phyloP scores from a whole-genome alignment of 2,113 vertebrate species.

The Solea senegalensis region DNA sequence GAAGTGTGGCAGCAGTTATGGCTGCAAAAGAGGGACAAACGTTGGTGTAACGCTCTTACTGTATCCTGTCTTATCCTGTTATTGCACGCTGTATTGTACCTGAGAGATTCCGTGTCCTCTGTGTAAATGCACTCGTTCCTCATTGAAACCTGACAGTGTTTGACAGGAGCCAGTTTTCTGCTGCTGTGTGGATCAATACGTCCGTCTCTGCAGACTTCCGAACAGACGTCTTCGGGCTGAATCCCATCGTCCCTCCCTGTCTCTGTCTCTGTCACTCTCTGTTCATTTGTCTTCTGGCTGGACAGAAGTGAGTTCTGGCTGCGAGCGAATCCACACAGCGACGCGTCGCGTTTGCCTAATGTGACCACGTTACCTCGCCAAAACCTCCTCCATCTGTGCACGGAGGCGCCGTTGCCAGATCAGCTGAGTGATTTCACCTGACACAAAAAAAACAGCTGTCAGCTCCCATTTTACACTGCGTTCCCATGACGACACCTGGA shows the following conservation, averaged over 20 bases:
- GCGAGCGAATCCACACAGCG: slow-evolving; percentile 39
- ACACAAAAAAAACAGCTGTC: slow-evolving; percentile 80
- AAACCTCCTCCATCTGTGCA: slow-evolving; percentile 77
- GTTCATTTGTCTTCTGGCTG: not conserved
- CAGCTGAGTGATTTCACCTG: slow-evolving; percentile 70
- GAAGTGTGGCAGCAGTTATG: no score
- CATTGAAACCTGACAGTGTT: not conserved
- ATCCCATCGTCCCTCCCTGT: not conserved
- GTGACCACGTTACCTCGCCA: slow-evolving; percentile 64
- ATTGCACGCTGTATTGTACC: no score
- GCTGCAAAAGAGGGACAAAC: no score
- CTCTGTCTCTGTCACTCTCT: not conserved
- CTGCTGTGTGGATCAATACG: not conserved
- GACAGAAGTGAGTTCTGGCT: slow-evolving; percentile 21
- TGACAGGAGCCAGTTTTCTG: not conserved
- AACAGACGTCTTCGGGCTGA: not conserved
- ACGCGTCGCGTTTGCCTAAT: slow-evolving; percentile 63
- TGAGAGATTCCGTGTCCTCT: no score
- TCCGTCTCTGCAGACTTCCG: not conserved
- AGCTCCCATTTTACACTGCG: slow-evolving; percentile 36
- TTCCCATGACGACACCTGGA: slow-evolving; percentile 81
- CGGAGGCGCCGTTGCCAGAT: slow-evolving; percentile 68
- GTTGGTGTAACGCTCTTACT: no score
- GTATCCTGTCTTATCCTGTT: no score
- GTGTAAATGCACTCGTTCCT: not conserved